Evolutionary conservation across 2,888 invertebrate species (phyloP), one percentile per base, ranked within the genome.

Genomic region (Nysson spinosus): DNA sequence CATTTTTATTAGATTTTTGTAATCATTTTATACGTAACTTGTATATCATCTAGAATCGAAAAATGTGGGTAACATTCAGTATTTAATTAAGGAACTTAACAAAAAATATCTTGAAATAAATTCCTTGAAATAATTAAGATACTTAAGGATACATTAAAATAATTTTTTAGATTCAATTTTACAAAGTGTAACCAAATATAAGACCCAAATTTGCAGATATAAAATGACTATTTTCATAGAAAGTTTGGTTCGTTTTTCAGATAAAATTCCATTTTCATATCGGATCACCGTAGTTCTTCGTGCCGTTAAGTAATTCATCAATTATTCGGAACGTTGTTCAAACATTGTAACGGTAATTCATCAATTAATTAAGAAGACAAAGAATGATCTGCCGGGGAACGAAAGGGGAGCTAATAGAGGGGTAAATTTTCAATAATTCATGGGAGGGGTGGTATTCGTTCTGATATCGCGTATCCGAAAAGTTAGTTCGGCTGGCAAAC

Each of bases 341-440:
- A 24, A 5, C 9, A 5, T 5, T 7, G 9, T 37, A 24, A 3
- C 11, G n/a, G 42, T 2, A 3, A 14, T 34, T 58, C 63, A 46
- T 58, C 63, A 63, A 63, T 63, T 51, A 60, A 51, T 40, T 22
- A 62, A 61, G 46, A 47, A 16, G 30, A 20, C 43, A 24, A 35
- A 42, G 47, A 61, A 51, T 35, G 26, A 39, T 54, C 4, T 20
- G 5, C 2, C 24, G 35, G 37, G 37, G 37, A 34, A 34, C 22
- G 20, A 6, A 5, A 24, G 37, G 11, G 42, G 42, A n/a, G 62
- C 58, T 58, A 58, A 63, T 58, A 47, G 52, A 42, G 42, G 28
- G 44, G 35, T 19, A 40, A 16, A 42, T 37, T 22, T 35, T 54
- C 54, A 6, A 49, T 64, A 61, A 64, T 64, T 64, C 62, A 49